Evolutionary conservation across 2,888 invertebrate genomes (phyloP), one percentile per base, ranked within the genome.

Genomic region (Phengaris arion): DNA sequence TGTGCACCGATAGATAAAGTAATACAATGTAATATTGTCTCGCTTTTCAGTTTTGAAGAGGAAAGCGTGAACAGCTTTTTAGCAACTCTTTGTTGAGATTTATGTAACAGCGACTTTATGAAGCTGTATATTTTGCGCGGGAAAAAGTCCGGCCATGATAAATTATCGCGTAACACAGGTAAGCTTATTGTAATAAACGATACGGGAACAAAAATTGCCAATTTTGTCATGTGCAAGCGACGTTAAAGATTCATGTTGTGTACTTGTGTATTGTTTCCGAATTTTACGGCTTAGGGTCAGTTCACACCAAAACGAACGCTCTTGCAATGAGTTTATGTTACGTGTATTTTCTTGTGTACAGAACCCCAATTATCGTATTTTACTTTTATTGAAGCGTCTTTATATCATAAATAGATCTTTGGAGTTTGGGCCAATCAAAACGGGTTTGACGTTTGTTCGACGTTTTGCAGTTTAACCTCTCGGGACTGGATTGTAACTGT

Each of bases 151-250:
- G 79, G 79, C 78, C 79, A 77, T 78, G 79, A 81, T 82, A 81
- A 83, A 81, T 82, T 81, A 81, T 80, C 80, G 80, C 79, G 77
- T 81, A 81, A 81, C 79, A 79, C 78, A 78, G 78, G 79, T 79
- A 64, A 22, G 74, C 69, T 80, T 80, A 81, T 80, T 81, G 78
- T 80, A 78, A 81, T 76, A 80, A 80, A 80, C 80, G 79, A 77
- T 77, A 76, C 75, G 76, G 64, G 68, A 75, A 78, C 22, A 72
- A 48, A 69, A 72, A 72, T 70, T 72, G 72, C 22, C 72, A 72
- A 72, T 72, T 72, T 54, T 72, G 72, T 70, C 70, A 22, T 51
- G 70, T 72, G 72, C 72, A 72, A 22, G 72, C 48, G 51, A 70
- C 70, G 70, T 51, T 70, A 48, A 70, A 15, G 70, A 70, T 70